Evolutionary conservation across 1,140 invertebrate species (phyloP).

Genomic region (Kradibia gibbosae): DNA sequence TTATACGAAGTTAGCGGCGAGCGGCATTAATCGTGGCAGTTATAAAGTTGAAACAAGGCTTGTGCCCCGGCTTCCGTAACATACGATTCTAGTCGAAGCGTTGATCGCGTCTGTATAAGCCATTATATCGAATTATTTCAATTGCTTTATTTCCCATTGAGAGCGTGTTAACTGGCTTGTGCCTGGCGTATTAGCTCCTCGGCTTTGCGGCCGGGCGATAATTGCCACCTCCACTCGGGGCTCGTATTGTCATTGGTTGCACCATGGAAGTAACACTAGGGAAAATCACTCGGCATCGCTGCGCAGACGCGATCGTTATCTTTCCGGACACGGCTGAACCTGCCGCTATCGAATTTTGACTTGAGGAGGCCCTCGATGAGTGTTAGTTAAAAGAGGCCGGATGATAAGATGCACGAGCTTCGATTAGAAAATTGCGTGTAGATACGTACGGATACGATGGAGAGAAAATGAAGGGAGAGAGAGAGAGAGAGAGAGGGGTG

Average conservation of each 20-base stretch:
- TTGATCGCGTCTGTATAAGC: not conserved
- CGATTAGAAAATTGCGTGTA: not conserved
- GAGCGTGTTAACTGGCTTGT: not conserved
- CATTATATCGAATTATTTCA: not conserved
- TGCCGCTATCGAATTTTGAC: not conserved
- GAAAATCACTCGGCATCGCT: not conserved
- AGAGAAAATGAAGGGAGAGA: not conserved
- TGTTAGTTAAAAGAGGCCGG: not conserved
- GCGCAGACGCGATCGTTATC: not conserved
- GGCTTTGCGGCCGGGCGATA: not conserved
- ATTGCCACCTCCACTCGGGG: not conserved
- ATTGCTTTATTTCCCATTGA: not conserved
- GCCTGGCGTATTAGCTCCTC: not conserved
- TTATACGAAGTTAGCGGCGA: not conserved
- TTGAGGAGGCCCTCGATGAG: not conserved
- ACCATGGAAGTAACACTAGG: too few species aligned
- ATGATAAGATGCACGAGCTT: not conserved
- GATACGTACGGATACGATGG: not conserved
- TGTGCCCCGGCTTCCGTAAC: not conserved
- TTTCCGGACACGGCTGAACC: not conserved
- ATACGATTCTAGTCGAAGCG: not conserved
- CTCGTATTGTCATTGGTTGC: too few species aligned
- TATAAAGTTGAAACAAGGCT: not conserved
- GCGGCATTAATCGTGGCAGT: not conserved
- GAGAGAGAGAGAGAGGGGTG: too few species aligned